Conservation (phyloP, 2,113 vertebrate species). For the Syngnathus typhle region DNA sequence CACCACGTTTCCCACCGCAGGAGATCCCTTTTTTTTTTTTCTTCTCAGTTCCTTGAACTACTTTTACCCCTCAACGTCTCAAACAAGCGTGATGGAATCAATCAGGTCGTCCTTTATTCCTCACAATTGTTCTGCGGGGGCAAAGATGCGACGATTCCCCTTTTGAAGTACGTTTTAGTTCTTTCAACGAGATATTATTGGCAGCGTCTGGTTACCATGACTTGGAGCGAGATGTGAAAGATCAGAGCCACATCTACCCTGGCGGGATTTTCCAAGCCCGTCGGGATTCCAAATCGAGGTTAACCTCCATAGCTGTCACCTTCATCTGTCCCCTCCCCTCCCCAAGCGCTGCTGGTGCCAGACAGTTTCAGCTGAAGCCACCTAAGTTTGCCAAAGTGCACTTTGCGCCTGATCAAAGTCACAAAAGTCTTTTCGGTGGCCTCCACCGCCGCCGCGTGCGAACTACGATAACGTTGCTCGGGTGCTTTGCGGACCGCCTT, state of each 20-base stretch:
- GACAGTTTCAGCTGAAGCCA: constrained; percentile 49
- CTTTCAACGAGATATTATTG: constrained; percentile 58
- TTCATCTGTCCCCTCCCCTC: constrained; percentile 53
- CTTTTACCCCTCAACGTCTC: neutral
- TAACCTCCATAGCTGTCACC: constrained; percentile 69
- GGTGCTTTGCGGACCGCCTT: constrained; percentile 28
- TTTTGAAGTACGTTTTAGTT: constrained; percentile 47
- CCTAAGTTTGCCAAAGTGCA: constrained; percentile 61
- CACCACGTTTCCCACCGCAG: constrained; percentile 42
- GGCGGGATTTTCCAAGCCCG: constrained; percentile 44
- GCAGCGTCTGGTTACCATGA: constrained; percentile 52
- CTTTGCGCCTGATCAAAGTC: constrained; percentile 47
- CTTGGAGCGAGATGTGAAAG: constrained; percentile 63
- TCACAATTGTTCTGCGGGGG: constrained; percentile 29
- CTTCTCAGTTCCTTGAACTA: neutral
- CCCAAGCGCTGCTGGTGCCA: constrained; percentile 21
- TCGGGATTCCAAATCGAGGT: constrained; percentile 60
- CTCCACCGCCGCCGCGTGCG: constrained; percentile 44
- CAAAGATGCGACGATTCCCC: constrained; percentile 1
- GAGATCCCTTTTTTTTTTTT: constrained; percentile 31
- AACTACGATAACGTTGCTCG: constrained; percentile 62
- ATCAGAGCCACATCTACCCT: constrained; percentile 55
- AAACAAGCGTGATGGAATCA: neutral
- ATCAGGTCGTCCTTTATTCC: constrained; percentile 15
- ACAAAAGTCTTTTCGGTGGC: constrained; percentile 15